phyloP scores from a whole-genome alignment of 2,888 invertebrate species.

The Neria commutata region DNA sequence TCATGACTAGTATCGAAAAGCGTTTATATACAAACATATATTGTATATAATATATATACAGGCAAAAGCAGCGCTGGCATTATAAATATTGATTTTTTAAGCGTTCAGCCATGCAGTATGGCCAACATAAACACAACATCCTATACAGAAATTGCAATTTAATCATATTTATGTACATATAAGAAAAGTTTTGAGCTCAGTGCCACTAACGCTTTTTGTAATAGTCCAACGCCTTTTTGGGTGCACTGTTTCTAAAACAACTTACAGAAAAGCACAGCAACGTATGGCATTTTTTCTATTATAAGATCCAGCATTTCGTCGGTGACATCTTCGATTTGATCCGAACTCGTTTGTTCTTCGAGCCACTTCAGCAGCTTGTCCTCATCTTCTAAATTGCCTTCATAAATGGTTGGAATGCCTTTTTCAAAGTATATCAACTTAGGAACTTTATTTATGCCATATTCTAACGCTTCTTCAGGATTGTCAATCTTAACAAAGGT shows the following conservation, averaged over 20 bases:
- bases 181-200: too few relatives aligned
- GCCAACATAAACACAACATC: too few relatives aligned
- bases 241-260: slow-evolving; percentile 33
- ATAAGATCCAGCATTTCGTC: slow-evolving; percentile 93
- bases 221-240: too few relatives aligned
- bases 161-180: too few relatives aligned
- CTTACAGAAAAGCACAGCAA: slow-evolving; percentile 92
- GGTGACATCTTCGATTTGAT: slow-evolving; percentile 93
- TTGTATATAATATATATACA: too few relatives aligned
- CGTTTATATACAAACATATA: too few relatives aligned
- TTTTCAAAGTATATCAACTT: slow-evolving; percentile 83
- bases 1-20: too few relatives aligned
- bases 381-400: slow-evolving; percentile 87
- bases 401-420: slow-evolving; percentile 76
- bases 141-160: too few relatives aligned
- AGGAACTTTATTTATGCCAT: slow-evolving; percentile 88
- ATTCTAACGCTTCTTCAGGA: slow-evolving; percentile 86
- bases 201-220: too few relatives aligned
- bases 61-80: too few relatives aligned
- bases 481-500: slow-evolving; percentile 93
- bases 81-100: too few relatives aligned
- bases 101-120: too few relatives aligned
- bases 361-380: slow-evolving; percentile 88
- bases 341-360: slow-evolving; percentile 80
- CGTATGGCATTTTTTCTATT: slow-evolving; percentile 84